A percentile compares a stretch with the other conserved stretches of the same genome.
These are phyloP conservation scores for Agelas oroides DNA, from an alignment of 37 sponge, comb jelly and placozoan species.

Conservation along the genomic window DNA sequence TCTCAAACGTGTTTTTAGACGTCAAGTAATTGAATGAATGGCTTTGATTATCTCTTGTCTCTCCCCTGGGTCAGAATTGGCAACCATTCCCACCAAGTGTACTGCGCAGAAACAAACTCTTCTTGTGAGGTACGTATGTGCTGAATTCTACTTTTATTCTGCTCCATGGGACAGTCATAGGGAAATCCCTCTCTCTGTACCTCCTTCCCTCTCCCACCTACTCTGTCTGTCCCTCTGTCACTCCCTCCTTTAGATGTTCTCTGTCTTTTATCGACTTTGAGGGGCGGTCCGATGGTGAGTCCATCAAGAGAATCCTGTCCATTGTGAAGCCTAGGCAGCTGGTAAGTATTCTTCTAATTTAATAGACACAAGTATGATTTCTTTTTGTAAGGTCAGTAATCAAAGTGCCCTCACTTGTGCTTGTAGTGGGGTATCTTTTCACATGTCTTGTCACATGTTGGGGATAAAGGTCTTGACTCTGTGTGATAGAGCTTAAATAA, in stretches of 20 bases:
- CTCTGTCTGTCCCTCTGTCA: neutral
- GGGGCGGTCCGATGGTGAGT: conserved; percentile 98
- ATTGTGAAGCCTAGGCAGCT: conserved; percentile 96
- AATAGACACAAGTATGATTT: too few relatives aligned
- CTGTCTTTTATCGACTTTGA: conserved; percentile 95
- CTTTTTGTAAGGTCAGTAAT: too few relatives aligned
- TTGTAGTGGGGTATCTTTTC: neutral
- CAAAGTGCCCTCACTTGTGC: neutral
- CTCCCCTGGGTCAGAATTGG: conserved; percentile 14
- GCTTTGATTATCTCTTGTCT: too few relatives aligned
- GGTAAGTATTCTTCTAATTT: conserved; percentile 46
- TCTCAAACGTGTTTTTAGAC: too few relatives aligned
- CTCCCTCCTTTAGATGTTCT: conserved; percentile 71
- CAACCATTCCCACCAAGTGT: conserved; percentile 71
- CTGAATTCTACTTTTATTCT: neutral
- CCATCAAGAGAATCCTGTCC: conserved; percentile 93
- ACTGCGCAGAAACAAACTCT: conserved; percentile 57
- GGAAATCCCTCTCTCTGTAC: neutral
- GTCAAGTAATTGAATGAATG: too few relatives aligned
- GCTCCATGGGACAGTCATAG: neutral
- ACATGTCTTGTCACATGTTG: too few relatives aligned
- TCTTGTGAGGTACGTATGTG: conserved; percentile 56
- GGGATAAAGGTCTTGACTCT: too few relatives aligned
- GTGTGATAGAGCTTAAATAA: too few relatives aligned
- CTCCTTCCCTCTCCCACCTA: neutral